Conservation (phyloP, 2,797 vertebrate genomes). For the Rhincodon typus region DNA sequence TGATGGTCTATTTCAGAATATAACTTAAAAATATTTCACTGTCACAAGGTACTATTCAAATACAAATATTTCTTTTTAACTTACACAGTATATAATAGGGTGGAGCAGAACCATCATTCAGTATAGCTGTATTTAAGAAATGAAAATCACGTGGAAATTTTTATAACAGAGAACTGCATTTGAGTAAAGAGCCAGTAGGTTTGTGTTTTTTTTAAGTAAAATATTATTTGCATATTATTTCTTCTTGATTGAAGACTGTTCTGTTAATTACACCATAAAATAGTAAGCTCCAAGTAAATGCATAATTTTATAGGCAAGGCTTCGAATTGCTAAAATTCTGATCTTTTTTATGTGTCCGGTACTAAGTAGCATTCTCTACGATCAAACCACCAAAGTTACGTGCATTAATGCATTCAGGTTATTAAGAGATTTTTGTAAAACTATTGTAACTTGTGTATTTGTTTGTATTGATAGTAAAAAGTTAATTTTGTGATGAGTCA, state of each 20-base stretch:
- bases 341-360: not conserved
- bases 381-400: not conserved
- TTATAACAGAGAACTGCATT: not conserved
- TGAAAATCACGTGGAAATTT: not conserved
- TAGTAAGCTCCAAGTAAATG: not conserved
- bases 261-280: not conserved
- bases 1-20: not conserved
- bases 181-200: not conserved
- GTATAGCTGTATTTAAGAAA: not conserved
- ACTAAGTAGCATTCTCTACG: not conserved
- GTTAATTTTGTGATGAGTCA: not conserved
- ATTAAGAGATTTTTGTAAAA: not conserved
- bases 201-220: not conserved
- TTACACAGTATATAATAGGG: not conserved
- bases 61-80: not conserved
- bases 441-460: not conserved
- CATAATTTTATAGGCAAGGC: not conserved
- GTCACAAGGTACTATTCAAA: not conserved
- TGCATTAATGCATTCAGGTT: not conserved
- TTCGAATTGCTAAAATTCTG: not conserved
- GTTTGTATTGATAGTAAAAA: not conserved
- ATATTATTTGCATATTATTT: not conserved
- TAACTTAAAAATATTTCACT: not conserved
- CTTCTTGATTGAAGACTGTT: not conserved
- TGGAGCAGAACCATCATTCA: not conserved